phyloP scores from a whole-genome alignment of 2,113 vertebrate species.

The Ardeotis arabs region DNA sequence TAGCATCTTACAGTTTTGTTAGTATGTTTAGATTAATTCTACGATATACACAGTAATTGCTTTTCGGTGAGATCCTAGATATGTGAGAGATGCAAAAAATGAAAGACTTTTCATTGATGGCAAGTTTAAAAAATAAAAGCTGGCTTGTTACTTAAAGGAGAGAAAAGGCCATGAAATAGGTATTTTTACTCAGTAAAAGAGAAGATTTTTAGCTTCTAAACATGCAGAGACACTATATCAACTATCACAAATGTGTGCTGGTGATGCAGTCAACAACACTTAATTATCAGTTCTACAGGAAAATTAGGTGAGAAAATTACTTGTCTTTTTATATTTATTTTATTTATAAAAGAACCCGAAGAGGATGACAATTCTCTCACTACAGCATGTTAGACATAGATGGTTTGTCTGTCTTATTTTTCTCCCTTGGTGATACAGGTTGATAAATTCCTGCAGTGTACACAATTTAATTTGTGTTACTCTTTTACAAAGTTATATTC shows the following conservation, averaged over 20 bases:
- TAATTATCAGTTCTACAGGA: constrained; percentile 85
- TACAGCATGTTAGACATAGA: constrained; percentile 34
- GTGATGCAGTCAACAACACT: constrained; percentile 80
- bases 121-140: not conserved
- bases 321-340: constrained; percentile 85
- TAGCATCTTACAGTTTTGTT: not conserved
- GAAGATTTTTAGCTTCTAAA: constrained; percentile 75
- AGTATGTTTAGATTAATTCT: not conserved
- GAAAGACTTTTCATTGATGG: not conserved
- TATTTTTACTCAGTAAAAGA: constrained; percentile 71
- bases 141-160: constrained; percentile 9
- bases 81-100: not conserved
- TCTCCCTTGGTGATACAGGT: not conserved
- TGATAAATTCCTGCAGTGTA: not conserved
- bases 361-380: constrained; percentile 61
- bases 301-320: constrained; percentile 88
- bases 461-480: not conserved
- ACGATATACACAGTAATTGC: not conserved
- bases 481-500: not conserved
- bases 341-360: constrained; percentile 77
- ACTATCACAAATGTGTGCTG: constrained; percentile 75
- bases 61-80: not conserved
- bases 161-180: constrained; percentile 35
- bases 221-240: constrained; percentile 80
- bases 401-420: not conserved